phyloP scores from a whole-genome alignment of 64 coral and sea anemone genomes.

The Montipora cactus region DNA sequence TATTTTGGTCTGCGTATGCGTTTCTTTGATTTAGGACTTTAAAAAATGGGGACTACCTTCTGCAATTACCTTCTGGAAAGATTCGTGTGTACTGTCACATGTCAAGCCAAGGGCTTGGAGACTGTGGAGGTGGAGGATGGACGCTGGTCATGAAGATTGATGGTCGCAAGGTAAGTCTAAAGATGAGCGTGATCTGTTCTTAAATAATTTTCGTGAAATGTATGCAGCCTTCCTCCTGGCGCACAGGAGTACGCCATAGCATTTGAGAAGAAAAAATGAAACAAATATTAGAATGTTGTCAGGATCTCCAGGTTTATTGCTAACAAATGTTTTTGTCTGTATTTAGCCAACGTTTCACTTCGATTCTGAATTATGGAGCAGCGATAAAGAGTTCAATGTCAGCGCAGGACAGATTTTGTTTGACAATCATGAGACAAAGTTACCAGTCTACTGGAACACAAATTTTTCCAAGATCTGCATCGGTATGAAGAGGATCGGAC shows the following conservation, averaged over 20 bases:
- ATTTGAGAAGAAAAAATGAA: neutral
- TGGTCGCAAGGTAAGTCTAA: neutral
- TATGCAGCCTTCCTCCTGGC: too few relatives aligned
- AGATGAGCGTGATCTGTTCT: too few relatives aligned
- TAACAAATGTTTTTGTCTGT: neutral
- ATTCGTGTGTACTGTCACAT: neutral
- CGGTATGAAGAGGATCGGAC: neutral
- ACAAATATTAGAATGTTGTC: neutral
- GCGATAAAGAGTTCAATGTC: neutral
- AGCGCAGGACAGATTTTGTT: conserved; percentile 2
- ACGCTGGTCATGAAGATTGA: neutral
- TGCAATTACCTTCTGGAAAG: neutral
- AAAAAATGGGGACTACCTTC: neutral
- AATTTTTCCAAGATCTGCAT: conserved; percentile 34
- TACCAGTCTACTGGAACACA: conserved; percentile 36
- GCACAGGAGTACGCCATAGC: too few relatives aligned
- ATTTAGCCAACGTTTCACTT: conserved; percentile 36
- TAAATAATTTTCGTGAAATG: too few relatives aligned
- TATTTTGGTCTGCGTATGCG: too few relatives aligned
- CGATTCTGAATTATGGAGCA: conserved; percentile 17
- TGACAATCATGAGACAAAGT: conserved; percentile 37
- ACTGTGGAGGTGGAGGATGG: neutral
- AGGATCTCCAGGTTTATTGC: neutral
- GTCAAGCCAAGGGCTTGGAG: neutral
- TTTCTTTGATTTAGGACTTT: neutral